A percentile compares a stretch with the other conserved stretches of the same genome.
phyloP scores from a whole-genome alignment of 2,888 invertebrate species.

The Belgica antarctica region DNA sequence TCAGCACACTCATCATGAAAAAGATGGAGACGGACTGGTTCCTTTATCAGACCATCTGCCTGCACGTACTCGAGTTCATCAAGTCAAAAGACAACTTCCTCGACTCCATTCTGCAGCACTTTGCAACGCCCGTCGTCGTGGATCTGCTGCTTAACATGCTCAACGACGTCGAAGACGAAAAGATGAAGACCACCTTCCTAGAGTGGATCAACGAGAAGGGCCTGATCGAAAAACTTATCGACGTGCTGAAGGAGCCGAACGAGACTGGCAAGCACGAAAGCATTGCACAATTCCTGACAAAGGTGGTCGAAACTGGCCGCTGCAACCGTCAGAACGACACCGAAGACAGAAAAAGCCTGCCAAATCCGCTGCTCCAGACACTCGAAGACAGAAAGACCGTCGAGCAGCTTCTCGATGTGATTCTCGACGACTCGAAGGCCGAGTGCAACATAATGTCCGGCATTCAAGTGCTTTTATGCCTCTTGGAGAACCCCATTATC shows the following conservation, averaged over 20 bases:
- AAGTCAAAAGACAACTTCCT: conserved; percentile 84
- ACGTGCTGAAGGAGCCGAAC: conserved; percentile 62
- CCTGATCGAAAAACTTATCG: conserved; percentile 73
- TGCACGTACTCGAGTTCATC: conserved; percentile 89
- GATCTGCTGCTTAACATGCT: conserved; percentile 85
- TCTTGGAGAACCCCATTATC: conserved; percentile 58
- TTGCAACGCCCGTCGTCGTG: conserved; percentile 92
- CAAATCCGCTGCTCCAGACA: conserved; percentile 68
- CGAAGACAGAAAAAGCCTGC: conserved; percentile 61
- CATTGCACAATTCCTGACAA: conserved; percentile 83
- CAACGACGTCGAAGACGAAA: conserved; percentile 74
- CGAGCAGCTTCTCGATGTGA: conserved; percentile 68
- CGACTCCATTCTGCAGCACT: conserved; percentile 80
- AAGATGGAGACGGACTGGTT: conserved; percentile 92
- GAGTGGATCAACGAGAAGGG: conserved; percentile 85
- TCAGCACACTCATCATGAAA: conserved; percentile 83
- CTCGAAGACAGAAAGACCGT: conserved; percentile 68
- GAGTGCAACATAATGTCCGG: conserved; percentile 74
- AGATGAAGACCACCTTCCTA: conserved; percentile 68
- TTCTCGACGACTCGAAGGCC: conserved; percentile 69
- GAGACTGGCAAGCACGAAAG: conserved; percentile 79
- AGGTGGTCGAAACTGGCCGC: conserved; percentile 71
- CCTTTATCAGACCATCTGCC: conserved; percentile 86
- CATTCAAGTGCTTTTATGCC: conserved; percentile 72
- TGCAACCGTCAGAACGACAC: conserved; percentile 60